Evolutionary conservation across 2,113 vertebrate genomes (phyloP), one percentile per base, ranked within the genome.

Genomic region (Amphiprion percula): DNA sequence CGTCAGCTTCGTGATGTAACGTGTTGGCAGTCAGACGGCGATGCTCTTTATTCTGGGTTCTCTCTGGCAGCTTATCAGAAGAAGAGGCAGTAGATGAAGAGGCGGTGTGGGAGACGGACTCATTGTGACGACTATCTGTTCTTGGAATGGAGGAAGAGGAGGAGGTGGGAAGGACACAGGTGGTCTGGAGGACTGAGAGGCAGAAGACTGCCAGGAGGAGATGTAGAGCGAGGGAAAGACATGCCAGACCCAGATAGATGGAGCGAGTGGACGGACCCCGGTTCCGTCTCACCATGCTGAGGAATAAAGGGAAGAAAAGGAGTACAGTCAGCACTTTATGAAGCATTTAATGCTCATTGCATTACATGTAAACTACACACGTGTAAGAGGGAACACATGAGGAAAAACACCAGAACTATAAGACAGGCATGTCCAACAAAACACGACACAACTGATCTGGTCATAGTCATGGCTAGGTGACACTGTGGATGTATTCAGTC

Each of bases 221-320:
- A 78, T 96, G 95, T 47, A 96, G 72, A 10, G 92, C 74, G 56
- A 96, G 78, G 63, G 93, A 94, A 70, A 95, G 60, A 64, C 91
- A 89, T 0, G 95, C 80, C 72, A 97, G 88, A 46, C 92, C 54
- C 53, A 95, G 90, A 52, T 95, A 93, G 60, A 92, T n/a, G 24
- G 92, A 72, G 87, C 91, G 95, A 28, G 93, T 90, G 79, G 94
- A 92, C 52, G 88, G 94, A 39, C 90, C 86, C 17, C 90, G 47
- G 44, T 87, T 82, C 0, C n/a, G 69, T 47, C 64, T 86, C 60
- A 86, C 67, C 80, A 90, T 92, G 76, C 87, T 91, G 87, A 28
- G 78, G 44, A 91, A 41, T 85, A 37, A 90, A 15, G n/a, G 47
- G 21, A 56, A 55, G 71, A 63, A 10, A 64, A 10, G 33, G 39